Conservation (phyloP, 2,113 vertebrate genomes). For the Nymphicus hollandicus region DNA sequence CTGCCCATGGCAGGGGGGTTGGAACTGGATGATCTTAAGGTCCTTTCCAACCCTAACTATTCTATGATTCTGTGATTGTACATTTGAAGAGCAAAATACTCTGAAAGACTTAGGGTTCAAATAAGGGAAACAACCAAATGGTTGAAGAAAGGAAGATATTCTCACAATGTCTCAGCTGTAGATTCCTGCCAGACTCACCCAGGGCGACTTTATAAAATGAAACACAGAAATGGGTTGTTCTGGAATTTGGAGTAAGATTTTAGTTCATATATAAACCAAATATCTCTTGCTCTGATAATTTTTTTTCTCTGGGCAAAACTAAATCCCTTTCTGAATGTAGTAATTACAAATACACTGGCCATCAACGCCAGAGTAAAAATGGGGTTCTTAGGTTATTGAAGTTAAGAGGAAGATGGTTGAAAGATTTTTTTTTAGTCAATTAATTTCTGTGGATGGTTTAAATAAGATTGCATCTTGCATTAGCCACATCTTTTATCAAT, state of each 20-base stretch:
- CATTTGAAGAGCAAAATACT: not conserved
- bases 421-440: not conserved
- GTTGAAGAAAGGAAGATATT: constrained; percentile 8
- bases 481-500: not conserved
- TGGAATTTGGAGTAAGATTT: not conserved
- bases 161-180: not conserved
- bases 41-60: no score
- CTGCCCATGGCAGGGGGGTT: no score
- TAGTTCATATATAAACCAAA: not conserved
- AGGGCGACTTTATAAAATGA: constrained; percentile 5
- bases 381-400: not conserved
- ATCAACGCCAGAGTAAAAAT: not conserved
- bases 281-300: not conserved
- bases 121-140: not conserved
- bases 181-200: not conserved
- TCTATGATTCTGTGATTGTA: not conserved
- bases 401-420: not conserved
- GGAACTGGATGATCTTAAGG: no score
- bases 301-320: not conserved
- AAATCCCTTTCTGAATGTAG: not conserved
- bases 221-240: not conserved
- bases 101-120: not conserved
- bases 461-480: not conserved
- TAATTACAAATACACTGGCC: not conserved
- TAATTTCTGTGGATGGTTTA: not conserved